phyloP scores from a whole-genome alignment of 2,888 invertebrate genomes.

The Nomada hirtipes region DNA sequence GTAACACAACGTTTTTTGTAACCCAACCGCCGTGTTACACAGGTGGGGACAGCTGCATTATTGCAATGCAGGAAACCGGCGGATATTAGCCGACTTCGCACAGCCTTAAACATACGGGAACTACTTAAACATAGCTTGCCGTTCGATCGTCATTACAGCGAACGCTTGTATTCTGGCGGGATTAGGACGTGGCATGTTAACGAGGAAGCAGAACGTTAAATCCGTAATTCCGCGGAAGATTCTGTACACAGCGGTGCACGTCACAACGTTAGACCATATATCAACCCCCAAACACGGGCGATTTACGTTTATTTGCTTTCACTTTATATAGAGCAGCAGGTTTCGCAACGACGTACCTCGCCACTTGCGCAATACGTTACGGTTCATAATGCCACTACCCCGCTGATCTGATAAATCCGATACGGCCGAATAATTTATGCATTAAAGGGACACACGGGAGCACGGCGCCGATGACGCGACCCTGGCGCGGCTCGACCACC shows the following conservation, averaged over 20 bases:
- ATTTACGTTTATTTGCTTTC: slow-evolving; percentile 71
- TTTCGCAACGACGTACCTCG: slow-evolving; percentile 22
- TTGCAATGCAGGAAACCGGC: not conserved
- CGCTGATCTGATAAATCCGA: slow-evolving; percentile 62
- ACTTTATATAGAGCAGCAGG: slow-evolving; percentile 51
- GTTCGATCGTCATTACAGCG: slow-evolving; percentile 32
- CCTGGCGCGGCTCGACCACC: not conserved
- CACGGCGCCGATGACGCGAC: not conserved
- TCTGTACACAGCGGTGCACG: slow-evolving; percentile 64
- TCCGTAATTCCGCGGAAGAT: slow-evolving; percentile 72
- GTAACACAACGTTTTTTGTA: no score
- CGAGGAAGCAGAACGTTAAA: slow-evolving; percentile 69
- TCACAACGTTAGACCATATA: slow-evolving; percentile 66
- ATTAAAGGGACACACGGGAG: slow-evolving; percentile 21
- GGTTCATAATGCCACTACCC: slow-evolving; percentile 58
- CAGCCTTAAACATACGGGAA: slow-evolving; percentile 23
- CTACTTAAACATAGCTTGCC: slow-evolving; percentile 3
- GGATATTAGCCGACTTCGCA: not conserved
- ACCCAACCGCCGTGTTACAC: no score
- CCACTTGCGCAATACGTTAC: slow-evolving; percentile 37
- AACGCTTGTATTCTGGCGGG: slow-evolving; percentile 31
- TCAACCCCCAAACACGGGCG: slow-evolving; percentile 57
- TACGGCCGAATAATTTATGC: slow-evolving; percentile 52
- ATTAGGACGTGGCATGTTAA: slow-evolving; percentile 58
- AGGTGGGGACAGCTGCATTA: no score